These are phyloP conservation scores for Choloepus hoffmanni DNA, from an alignment of 2,113 vertebrate genomes.

Conservation along the genomic window DNA sequence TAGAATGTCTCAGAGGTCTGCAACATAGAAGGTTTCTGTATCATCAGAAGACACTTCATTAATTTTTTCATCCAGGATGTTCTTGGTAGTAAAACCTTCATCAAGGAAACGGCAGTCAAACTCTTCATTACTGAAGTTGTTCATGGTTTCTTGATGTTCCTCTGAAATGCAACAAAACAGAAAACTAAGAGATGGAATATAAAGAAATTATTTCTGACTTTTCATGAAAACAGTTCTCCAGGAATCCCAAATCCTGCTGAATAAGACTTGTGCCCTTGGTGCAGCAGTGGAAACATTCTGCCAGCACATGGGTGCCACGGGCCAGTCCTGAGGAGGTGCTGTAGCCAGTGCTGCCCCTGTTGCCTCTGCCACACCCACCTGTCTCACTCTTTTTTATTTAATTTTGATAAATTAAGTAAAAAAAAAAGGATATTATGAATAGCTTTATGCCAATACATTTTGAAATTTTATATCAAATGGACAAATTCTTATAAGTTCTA, in stretches of 20 bases:
- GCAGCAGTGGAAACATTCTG: conserved; percentile 67
- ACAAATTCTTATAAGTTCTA: too few species aligned
- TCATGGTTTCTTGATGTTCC: conserved; percentile 86
- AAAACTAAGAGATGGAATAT: conserved; percentile 86
- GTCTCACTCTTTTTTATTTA: too few species aligned
- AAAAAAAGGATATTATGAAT: too few species aligned
- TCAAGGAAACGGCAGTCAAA: conserved; percentile 93
- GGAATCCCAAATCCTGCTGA: conserved; percentile 89
- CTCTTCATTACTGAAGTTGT: conserved; percentile 85
- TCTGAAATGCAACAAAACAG: conserved; percentile 82
- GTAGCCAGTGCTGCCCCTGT: too few species aligned
- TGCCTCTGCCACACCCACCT: too few species aligned
- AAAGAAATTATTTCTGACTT: conserved; percentile 79
- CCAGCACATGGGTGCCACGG: too few species aligned
- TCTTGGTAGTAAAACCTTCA: conserved; percentile 94
- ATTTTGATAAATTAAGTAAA: too few species aligned
- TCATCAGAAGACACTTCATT: conserved; percentile 94
- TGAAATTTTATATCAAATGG: too few species aligned
- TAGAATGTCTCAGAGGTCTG: conserved; percentile 93
- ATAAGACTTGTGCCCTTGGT: conserved; percentile 86
- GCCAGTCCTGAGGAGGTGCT: too few species aligned
- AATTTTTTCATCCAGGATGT: conserved; percentile 95
- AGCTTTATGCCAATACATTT: too few species aligned
- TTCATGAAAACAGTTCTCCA: conserved; percentile 85
- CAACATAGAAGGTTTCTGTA: conserved; percentile 95